Percentiles rank a stretch among this genome's conserved stretches.
These are phyloP conservation scores for Drosophila prolongata DNA, from an alignment of 2,888 invertebrate genomes.

Conservation along the genomic window DNA sequence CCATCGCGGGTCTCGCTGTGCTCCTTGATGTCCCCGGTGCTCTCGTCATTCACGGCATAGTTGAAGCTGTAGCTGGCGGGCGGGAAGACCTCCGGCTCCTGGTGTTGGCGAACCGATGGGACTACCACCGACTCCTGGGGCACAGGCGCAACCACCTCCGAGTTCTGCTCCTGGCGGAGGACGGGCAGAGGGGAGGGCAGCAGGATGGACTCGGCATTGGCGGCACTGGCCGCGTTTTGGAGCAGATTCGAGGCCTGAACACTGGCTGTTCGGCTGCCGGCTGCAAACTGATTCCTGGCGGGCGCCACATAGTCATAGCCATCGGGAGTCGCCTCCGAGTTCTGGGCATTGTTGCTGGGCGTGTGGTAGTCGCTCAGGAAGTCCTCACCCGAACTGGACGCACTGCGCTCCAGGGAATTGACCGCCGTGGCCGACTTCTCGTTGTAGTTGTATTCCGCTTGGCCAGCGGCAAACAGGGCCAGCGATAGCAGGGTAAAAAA, in stretches of 20 bases:
- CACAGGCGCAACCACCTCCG: background rate
- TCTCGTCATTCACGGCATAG: conserved; percentile 84
- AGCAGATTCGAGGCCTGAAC: conserved; percentile 40
- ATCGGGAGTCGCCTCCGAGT: conserved; percentile 64
- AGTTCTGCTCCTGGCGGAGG: conserved; percentile 18
- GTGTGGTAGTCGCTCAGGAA: conserved; percentile 57
- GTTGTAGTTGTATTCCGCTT: conserved; percentile 57
- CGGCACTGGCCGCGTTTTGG: conserved; percentile 41
- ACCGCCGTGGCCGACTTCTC: conserved; percentile 32
- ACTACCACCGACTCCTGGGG: background rate
- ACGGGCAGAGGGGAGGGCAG: conserved; percentile 29
- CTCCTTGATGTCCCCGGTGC: conserved; percentile 85
- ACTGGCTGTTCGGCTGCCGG: conserved; percentile 33
- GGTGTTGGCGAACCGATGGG: conserved; percentile 41
- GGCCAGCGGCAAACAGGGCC: conserved; percentile 38
- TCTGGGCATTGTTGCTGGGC: conserved; percentile 51
- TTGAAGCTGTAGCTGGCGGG: conserved; percentile 83
- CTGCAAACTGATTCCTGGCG: conserved; percentile 28
- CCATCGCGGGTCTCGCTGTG: conserved; percentile 85
- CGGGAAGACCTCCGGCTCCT: conserved; percentile 58
- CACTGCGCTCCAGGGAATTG: conserved; percentile 50
- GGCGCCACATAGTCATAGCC: conserved; percentile 61
- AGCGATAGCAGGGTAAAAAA: conserved; percentile 48
- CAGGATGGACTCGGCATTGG: background rate
- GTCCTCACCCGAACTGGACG: conserved; percentile 55